Evolutionary conservation across 2,797 vertebrate species (phyloP), one percentile per base, ranked within the genome.

Genomic region (Crenichthys baileyi): DNA sequence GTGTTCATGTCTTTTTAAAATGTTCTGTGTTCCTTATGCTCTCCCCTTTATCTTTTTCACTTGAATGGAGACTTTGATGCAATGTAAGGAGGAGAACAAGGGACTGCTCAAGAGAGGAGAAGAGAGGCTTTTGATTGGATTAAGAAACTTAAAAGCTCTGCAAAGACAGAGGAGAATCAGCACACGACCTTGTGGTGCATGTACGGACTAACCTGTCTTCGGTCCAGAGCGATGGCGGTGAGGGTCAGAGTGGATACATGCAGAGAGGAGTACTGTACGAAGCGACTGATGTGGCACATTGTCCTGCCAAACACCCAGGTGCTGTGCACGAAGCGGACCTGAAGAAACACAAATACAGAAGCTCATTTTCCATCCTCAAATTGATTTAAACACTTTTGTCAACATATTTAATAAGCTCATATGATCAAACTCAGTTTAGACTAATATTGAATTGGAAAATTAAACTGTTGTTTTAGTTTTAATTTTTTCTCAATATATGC

Each of bases 251-350:
- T 97, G 26, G 97, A 99, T 75, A 99, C 97, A 0, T 99, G 97
- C 56, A 99, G 95, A 9, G 97, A 99, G 87, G 97, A 98, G 86
- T 99, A 98, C 89, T 99, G 97, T 0, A 97, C 97, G 56, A 99
- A 99, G 56, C 97, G 96, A 78, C 97, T 99, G 90, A 98, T 89
- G 2, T 99, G 98, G 82, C 97, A 99, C 98, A 99, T 98, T 12
- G 91, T 94, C 78, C 96, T 97, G 73, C 97, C 97, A 1, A 99
- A 99, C 79, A 97, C 93, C 97, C 97, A 98, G 0, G 97, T 97
- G 83, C 97, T 99, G 94, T 97, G 97, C 83, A 98, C 97, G 56
- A 99, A 98, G 31, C 97, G 97, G 61, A 96, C 97, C 97, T 99
- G 85, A 39, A 56, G 48, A 31, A 79, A 80, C 16, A 85, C 79